phyloP scores from a whole-genome alignment of 2,888 invertebrate genomes.

The Heliconius sara region DNA sequence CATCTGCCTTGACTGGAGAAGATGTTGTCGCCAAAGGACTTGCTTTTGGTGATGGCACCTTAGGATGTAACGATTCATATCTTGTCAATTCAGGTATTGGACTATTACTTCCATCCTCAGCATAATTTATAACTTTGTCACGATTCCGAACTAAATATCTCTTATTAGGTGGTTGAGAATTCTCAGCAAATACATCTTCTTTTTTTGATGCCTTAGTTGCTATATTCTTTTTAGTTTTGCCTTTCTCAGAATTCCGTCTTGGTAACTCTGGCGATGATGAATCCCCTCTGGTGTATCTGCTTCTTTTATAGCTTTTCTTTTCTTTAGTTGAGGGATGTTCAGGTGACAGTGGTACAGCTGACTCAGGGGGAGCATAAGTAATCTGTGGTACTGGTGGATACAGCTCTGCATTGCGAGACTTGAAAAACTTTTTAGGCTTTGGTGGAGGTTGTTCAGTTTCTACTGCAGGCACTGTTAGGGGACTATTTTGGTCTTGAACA shows the following conservation, averaged over 20 bases:
- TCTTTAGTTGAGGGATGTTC: conserved; percentile 76
- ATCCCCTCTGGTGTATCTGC: conserved; percentile 71
- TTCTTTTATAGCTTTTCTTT: conserved; percentile 70
- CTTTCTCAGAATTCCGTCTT: conserved; percentile 74
- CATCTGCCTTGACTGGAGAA: conserved; percentile 67
- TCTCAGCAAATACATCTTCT: conserved; percentile 69
- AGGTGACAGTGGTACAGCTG: conserved; percentile 76
- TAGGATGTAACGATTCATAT: conserved; percentile 69
- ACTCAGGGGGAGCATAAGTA: conserved; percentile 78
- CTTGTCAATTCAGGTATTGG: conserved; percentile 77
- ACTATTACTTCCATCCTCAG: conserved; percentile 85
- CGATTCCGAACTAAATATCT: conserved; percentile 82
- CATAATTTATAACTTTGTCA: conserved; percentile 86
- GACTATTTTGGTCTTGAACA: conserved; percentile 82
- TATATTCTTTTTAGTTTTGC: conserved; percentile 72
- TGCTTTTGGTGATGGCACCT: conserved; percentile 75
- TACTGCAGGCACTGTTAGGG: conserved; percentile 81
- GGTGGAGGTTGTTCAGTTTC: conserved; percentile 82
- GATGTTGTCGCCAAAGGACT: conserved; percentile 75
- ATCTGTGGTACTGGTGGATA: conserved; percentile 82
- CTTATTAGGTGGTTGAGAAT: conserved; percentile 79
- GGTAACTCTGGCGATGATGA: conserved; percentile 80
- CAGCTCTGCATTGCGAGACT: conserved; percentile 89
- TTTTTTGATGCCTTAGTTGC: conserved; percentile 77
- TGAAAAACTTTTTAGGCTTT: conserved; percentile 95